A percentile compares a stretch with the other conserved stretches of the same genome.
phyloP scores from a whole-genome alignment of 30 jellyfish, hydroid and myxozoan genomes.

The Euphysa ruthae region DNA sequence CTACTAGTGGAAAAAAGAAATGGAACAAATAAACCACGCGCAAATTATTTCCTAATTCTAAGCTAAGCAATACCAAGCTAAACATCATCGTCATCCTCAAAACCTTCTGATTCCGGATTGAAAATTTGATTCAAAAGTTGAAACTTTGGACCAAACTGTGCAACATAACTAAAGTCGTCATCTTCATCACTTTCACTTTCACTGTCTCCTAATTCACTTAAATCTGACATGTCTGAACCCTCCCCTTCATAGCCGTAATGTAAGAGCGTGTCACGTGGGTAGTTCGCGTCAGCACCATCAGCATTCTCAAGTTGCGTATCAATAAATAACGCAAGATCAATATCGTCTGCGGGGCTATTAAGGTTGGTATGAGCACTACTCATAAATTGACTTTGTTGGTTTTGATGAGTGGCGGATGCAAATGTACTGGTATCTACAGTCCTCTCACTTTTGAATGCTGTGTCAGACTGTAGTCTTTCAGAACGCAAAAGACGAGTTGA shows the following conservation, averaged over 20 bases:
- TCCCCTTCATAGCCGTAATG: conserved; percentile 99
- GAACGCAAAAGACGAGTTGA: no score
- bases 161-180: conserved; percentile 80
- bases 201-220: conserved; percentile 95
- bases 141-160: conserved; percentile 85
- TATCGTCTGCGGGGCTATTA: conserved; percentile 72
- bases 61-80: no score
- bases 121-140: conserved; percentile 64
- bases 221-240: conserved; percentile 95
- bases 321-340: conserved; percentile 80
- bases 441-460: no score
- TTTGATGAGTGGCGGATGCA: no score
- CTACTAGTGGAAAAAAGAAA: no score
- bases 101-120: conserved; percentile 83
- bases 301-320: conserved; percentile 71
- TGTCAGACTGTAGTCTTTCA: no score
- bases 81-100: conserved; percentile 37
- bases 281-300: conserved; percentile 78
- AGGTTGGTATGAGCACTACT: no score
- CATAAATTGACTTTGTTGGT: no score
- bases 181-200: conserved; percentile 94
- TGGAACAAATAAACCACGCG: no score
- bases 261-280: conserved; percentile 92
- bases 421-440: no score
- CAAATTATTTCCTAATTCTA: no score